A percentile compares a stretch with the other conserved stretches of the same genome.
Evolutionary conservation across 2,797 vertebrate genomes (phyloP).

Genomic region (Oreochromis grahami): DNA sequence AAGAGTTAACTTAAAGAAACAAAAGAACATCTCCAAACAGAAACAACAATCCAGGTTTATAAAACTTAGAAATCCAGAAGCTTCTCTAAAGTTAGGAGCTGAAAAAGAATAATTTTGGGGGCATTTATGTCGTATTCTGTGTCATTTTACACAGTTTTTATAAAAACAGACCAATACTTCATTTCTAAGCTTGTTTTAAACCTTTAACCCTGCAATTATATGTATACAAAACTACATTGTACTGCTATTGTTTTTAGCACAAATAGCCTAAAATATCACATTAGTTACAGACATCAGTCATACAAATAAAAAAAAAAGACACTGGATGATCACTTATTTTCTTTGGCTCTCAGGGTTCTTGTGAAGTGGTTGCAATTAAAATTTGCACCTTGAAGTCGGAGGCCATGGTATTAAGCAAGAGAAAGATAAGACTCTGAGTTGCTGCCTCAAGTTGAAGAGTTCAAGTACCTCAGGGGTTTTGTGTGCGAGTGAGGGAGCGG

Average conservation of each 20-base stretch:
- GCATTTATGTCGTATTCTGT: not conserved
- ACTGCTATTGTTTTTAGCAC: not conserved
- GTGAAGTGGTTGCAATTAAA: fast-evolving
- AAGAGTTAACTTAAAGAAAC: not conserved
- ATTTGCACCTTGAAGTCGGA: not conserved
- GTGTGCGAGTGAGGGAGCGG: not conserved
- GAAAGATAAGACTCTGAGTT: not conserved
- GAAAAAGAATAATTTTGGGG: not conserved
- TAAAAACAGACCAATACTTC: not conserved
- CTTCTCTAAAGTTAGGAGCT: not conserved
- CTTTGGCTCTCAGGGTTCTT: not conserved
- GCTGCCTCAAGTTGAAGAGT: not conserved
- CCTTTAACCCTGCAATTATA: not conserved
- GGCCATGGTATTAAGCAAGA: not conserved
- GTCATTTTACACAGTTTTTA: not conserved
- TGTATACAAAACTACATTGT: not conserved
- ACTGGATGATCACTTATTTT: not conserved
- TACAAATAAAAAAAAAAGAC: not conserved
- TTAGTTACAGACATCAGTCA: not conserved
- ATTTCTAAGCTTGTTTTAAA: not conserved
- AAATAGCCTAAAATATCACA: not conserved
- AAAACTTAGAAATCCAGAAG: not conserved
- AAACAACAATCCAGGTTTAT: not conserved
- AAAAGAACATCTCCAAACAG: not conserved
- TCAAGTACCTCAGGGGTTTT: not conserved